Base-by-base conservation (phyloP, 35 echinoderm and acorn worm species). In the Nesometra sesokonis region DNA sequence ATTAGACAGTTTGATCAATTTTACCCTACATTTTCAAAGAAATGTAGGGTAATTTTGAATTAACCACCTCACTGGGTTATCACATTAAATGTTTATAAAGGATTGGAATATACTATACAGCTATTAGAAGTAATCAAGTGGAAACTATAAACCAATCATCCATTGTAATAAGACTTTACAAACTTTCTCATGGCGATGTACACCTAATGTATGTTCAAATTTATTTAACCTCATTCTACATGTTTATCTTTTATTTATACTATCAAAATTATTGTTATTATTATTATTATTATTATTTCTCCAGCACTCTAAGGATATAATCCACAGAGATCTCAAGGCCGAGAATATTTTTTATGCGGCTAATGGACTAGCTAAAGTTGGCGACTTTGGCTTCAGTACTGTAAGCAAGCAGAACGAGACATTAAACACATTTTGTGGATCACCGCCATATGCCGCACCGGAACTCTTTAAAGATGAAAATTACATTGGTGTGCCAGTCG, bases 401-500 rank as follows among this genome's bases (percentile, higher is more conserved):
- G 86, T 90, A 30, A 94, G 89, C 67, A 92, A 89, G 31, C 76
- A 81, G 27, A 88, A 86, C 29, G 96, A 99, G 77, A 91, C 86
- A 30, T 83, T 99, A 30, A 99, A 99, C 80, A 99, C 96, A 0
- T 99, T 99, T 89, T 99, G 96, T 80, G 96, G 96, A 36, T 99
- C 96, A n/a, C 96, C 96, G 17, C 96, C 96, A 5, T 99, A 99
- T 76, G 96, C 96, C 17, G 96, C 96, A 32, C 96, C 96, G 4
- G 96, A 99, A 88, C 86, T 99, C 30, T 99, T 99, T 91, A 99
- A 99, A 37, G 96, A 99, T 38, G 96, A 99, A 83, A 85, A 99
- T 77, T 99, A 99, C 85, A 30, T 94, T 17, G 96, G 96, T 11
- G 77, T 86, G 57, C 90, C 92, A 0, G 96, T 99, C 30, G 96